Evolutionary conservation across 2,888 invertebrate genomes (phyloP), one percentile per base, ranked within the genome.

Genomic region (Sesia apiformis): DNA sequence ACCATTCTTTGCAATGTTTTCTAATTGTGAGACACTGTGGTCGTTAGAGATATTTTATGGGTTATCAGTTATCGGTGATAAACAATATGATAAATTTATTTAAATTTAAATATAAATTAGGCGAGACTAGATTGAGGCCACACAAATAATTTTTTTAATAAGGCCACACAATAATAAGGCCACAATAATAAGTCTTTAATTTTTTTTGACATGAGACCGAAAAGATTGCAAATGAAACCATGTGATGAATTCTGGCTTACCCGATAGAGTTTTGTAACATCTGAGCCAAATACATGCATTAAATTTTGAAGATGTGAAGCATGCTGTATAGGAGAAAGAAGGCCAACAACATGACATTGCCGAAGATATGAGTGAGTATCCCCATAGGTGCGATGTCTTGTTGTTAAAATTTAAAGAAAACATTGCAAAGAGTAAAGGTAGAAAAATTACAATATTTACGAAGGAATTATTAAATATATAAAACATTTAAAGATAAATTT

Each of bases 111-210:
- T 57, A 56, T 60, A 58, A 64, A 23, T 23, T 23, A 23, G 23
- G 23, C 46, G 46, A 46, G 8, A 8, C 8, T 23, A 23, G n/a
- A 8, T 46, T 8, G n/a, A 76, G 83, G 88, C 88, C 87, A 87
- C 79, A 87, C 87, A 84, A 88, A 81, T n/a, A n/a, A n/a, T n/a
- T n/a, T n/a, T n/a, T n/a, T n/a, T n/a, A n/a, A n/a, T n/a, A n/a
- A 76, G 83, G 88, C 88, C 87, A 87, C 79, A 87, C 87, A 84
- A 88, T n/a, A n/a, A n/a, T n/a, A n/a, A n/a, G n/a, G n/a, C n/a
- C n/a, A n/a, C n/a, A n/a, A n/a, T n/a, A n/a, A n/a, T n/a, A n/a
- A 81, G 87, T 89, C 85, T 76, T 52, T 52, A 38, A 40, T 40
- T 52, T 56, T 56, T 54, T 42, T 54, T 61, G 60, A 65, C 59